phyloP scores from a whole-genome alignment of 2,888 invertebrate species.

The Deilephila porcellus region DNA sequence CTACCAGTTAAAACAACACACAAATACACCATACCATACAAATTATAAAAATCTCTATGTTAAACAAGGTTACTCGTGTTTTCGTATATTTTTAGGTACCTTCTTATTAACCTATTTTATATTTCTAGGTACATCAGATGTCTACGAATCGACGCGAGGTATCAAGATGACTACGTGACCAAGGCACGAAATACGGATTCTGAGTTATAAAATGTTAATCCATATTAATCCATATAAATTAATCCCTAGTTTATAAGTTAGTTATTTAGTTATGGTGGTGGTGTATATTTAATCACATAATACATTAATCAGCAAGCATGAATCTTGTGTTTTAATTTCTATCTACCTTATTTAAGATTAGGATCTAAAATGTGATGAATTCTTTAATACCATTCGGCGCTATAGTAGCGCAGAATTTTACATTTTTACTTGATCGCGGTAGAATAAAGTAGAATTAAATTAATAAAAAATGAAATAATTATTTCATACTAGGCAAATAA shows the following conservation, averaged over 20 bases:
- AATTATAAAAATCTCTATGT: no score
- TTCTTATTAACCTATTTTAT: neutral
- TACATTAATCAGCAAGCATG: conserved; percentile 40
- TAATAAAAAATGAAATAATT: no score
- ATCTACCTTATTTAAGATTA: neutral
- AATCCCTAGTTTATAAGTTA: conserved; percentile 12
- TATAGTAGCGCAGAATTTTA: no score
- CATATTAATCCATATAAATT: neutral
- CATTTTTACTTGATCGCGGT: no score
- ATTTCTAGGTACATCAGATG: neutral
- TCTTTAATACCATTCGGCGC: no score
- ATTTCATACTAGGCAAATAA: no score
- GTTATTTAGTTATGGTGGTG: conserved; percentile 30
- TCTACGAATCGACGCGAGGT: neutral
- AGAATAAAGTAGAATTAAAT: no score
- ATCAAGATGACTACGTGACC: neutral
- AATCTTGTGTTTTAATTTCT: neutral
- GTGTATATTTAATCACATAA: conserved; percentile 36
- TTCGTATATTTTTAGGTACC: no score
- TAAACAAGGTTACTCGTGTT: no score
- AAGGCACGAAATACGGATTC: conserved; percentile 26
- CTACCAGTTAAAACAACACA: no score
- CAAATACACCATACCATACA: no score
- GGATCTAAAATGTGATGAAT: no score
- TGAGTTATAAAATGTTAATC: conserved; percentile 1